Conservation (phyloP, 2,888 invertebrate species). For the Idaea biselata region DNA sequence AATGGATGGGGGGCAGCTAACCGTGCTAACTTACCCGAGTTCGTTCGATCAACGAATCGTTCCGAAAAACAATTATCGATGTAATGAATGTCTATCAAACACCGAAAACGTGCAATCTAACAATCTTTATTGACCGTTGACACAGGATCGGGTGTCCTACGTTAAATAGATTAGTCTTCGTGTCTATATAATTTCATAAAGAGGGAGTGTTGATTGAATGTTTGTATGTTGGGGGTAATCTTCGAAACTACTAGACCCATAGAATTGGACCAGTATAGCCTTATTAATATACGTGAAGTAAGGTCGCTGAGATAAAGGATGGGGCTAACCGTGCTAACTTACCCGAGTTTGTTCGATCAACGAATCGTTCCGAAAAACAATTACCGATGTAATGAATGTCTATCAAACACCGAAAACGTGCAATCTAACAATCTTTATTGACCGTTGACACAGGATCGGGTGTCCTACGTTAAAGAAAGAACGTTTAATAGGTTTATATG, state of each 20-base stretch:
- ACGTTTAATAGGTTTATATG: too few relatives aligned
- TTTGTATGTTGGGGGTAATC: too few relatives aligned
- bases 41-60: conserved; percentile 23
- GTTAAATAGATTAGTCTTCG: background rate
- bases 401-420: conserved; percentile 29
- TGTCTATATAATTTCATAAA: too few relatives aligned
- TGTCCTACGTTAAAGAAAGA: background rate
- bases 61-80: conserved; percentile 32
- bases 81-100: conserved; percentile 37
- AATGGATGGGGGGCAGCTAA: conserved; percentile 25
- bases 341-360: conserved; percentile 25
- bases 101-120: conserved; percentile 15
- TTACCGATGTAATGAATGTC: conserved; percentile 36
- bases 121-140: background rate
- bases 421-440: background rate
- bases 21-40: conserved; percentile 26
- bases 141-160: background rate
- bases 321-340: conserved; percentile 26
- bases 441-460: background rate
- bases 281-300: too few relatives aligned
- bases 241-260: too few relatives aligned
- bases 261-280: too few relatives aligned
- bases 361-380: conserved; percentile 29
- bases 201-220: conserved; percentile 10
- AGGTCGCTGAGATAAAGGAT: too few relatives aligned